These are phyloP conservation scores for Nyctereutes procyonoides DNA, from an alignment of 2,113 vertebrate species.

Conservation along the genomic window DNA sequence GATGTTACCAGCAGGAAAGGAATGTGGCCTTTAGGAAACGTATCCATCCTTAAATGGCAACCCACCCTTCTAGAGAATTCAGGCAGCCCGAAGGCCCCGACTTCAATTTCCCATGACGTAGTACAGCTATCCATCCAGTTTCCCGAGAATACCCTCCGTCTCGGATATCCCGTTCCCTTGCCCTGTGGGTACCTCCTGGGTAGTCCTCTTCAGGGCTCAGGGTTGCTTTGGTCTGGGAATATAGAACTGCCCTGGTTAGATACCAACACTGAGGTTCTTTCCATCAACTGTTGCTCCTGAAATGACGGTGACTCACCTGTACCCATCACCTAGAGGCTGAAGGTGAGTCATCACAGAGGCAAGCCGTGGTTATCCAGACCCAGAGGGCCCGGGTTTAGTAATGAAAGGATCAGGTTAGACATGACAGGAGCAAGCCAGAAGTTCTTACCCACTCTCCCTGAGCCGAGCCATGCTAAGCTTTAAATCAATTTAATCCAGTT, in stretches of 20 bases:
- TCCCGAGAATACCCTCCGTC: background rate
- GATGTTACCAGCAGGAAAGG: background rate
- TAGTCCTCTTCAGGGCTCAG: background rate
- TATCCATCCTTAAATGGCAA: background rate
- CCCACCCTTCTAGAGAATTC: background rate
- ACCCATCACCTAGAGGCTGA: background rate
- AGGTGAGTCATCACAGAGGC: background rate
- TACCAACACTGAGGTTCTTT: constrained; percentile 36
- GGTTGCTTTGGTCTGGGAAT: background rate
- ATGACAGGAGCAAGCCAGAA: background rate
- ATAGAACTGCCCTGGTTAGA: background rate
- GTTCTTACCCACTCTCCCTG: background rate
- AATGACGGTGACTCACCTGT: constrained; percentile 47
- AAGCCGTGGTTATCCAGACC: background rate
- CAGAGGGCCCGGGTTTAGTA: background rate
- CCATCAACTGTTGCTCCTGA: background rate
- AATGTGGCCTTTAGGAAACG: background rate
- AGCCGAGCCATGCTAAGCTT: constrained; percentile 12
- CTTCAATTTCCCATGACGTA: background rate
- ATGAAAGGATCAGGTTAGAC: constrained; percentile 13
- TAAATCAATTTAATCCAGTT: constrained; percentile 63
- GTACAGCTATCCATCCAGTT: background rate
- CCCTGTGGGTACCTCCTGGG: background rate
- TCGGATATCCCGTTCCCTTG: background rate
- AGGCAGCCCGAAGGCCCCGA: background rate